Evolutionary conservation across 92 coral and sea anemone genomes (phyloP).

Genomic region (Heliopora coerulea): DNA sequence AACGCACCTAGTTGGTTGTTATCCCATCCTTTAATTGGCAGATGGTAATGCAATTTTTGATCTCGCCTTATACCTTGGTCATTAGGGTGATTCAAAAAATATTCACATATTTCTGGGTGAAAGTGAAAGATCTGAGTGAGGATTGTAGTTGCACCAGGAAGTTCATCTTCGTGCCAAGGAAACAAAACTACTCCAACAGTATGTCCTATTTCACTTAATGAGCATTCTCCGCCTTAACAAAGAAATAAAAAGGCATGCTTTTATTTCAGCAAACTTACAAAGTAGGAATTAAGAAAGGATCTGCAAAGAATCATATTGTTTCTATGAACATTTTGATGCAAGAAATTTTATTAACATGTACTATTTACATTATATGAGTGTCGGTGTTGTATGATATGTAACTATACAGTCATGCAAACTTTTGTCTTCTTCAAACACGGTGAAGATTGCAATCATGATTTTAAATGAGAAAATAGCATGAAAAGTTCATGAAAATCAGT

Average conservation of each 20-base stretch:
- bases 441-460: no score
- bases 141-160: conserved; percentile 7
- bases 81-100: background rate
- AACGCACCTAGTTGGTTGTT: background rate
- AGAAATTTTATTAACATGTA: no score
- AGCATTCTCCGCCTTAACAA: conserved; percentile 13
- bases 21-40: background rate
- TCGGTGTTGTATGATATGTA: no score
- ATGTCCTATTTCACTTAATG: conserved; percentile 12
- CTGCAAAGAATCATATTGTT: no score
- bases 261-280: no score
- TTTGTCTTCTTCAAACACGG: no score
- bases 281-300: no score
- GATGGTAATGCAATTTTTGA: conserved; percentile 6
- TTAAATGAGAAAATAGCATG: no score
- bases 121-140: conserved; percentile 7
- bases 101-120: conserved; percentile 29
- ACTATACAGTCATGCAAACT: no score
- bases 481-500: no score
- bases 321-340: no score
- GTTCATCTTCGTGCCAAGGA: conserved; percentile 27
- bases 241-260: background rate
- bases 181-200: conserved; percentile 18
- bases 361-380: no score
- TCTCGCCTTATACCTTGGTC: background rate